Evolutionary conservation across 2,113 vertebrate species (phyloP).

Genomic region (Corythaixoides concolor): DNA sequence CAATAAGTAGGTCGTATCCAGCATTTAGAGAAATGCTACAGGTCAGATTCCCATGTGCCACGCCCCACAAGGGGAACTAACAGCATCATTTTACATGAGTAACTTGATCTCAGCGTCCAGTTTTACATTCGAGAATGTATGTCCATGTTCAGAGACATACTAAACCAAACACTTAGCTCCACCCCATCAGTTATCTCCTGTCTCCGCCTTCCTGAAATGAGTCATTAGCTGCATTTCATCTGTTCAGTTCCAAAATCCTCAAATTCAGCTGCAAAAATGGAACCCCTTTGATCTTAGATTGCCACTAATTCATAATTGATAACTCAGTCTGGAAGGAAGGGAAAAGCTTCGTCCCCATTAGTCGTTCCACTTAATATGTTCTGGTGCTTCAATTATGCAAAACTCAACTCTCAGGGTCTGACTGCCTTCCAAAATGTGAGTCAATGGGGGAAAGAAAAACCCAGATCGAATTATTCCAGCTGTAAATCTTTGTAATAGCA

Average conservation of each 20-base stretch:
- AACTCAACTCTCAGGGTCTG: constrained; percentile 29
- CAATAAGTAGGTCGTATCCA: not conserved
- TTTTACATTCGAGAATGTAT: not conserved
- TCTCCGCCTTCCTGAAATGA: constrained; percentile 30
- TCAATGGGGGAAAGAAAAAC: constrained; percentile 30
- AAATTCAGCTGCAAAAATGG: constrained; percentile 50
- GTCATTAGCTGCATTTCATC: constrained; percentile 51
- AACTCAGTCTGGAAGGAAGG: constrained; percentile 25
- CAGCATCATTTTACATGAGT: not conserved
- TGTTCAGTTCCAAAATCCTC: constrained; percentile 56
- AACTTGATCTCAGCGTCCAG: not conserved
- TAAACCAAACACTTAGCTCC: not conserved
- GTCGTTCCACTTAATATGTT: constrained; percentile 34
- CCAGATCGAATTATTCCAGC: constrained; percentile 22
- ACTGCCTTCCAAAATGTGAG: constrained; percentile 44
- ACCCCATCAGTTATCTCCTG: not conserved
- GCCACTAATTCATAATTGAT: constrained; percentile 66
- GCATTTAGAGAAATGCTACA: not conserved
- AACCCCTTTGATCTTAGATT: constrained; percentile 64
- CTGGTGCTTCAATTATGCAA: constrained; percentile 59
- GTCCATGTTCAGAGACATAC: not conserved
- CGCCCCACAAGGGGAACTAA: not conserved
- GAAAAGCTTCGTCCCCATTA: constrained; percentile 45
- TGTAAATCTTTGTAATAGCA: constrained; percentile 45
- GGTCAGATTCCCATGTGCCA: not conserved